Conservation (phyloP, 2,888 invertebrate genomes). For the Stegana nigrithorax region DNA sequence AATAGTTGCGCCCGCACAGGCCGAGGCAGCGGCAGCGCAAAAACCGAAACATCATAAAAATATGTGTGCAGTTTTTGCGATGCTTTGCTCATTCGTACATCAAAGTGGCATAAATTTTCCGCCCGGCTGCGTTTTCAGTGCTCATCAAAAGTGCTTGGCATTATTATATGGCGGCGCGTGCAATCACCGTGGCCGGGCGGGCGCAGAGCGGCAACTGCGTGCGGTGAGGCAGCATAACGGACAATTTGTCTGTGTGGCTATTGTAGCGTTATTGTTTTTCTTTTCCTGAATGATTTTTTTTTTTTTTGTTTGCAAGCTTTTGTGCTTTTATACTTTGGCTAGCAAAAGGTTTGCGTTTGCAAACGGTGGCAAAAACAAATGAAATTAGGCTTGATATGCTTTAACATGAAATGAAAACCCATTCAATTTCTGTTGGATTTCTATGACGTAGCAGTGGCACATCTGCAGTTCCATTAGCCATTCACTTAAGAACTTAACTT, state of each 20-base stretch:
- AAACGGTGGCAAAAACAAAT: background rate
- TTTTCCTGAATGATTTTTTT: too few species aligned
- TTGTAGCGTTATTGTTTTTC: too few species aligned
- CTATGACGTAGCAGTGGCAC: too few species aligned
- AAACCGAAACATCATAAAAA: conserved; percentile 6
- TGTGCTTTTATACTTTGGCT: background rate
- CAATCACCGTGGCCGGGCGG: background rate
- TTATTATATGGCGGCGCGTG: background rate
- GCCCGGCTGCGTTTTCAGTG: background rate
- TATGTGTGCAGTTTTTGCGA: background rate
- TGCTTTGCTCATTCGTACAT: background rate
- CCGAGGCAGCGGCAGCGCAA: background rate
- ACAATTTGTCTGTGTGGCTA: conserved; percentile 4
- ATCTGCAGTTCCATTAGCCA: too few species aligned
- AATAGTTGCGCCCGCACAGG: background rate
- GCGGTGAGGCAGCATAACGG: background rate
- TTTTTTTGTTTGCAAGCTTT: background rate
- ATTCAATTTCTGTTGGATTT: too few species aligned
- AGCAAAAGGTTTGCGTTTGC: background rate
- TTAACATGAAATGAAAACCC: too few species aligned
- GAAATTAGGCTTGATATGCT: background rate
- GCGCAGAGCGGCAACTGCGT: background rate
- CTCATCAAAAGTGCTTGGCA: conserved; percentile 1
- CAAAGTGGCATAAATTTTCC: conserved; percentile 18
- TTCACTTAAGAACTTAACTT: too few species aligned